phyloP scores from a whole-genome alignment of 2,888 invertebrate genomes.

The Caenorhabditis sinica region DNA sequence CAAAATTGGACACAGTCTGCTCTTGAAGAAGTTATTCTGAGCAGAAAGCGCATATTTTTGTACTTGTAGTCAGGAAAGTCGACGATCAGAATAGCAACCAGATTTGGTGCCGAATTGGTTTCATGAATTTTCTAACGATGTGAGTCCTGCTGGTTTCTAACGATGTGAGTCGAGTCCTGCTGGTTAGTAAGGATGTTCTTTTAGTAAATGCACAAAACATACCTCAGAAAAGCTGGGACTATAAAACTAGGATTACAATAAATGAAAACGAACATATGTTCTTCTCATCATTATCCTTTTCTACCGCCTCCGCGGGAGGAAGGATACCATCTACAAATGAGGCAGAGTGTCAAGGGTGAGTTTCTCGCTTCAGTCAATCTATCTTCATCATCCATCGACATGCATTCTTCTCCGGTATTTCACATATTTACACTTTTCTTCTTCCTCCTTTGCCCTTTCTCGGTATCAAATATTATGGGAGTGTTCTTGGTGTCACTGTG shows the following conservation, averaged over 20 bases:
- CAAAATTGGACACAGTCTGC: background rate
- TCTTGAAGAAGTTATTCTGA: background rate
- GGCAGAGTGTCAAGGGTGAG: slow-evolving; percentile 29
- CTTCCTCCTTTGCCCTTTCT: slow-evolving; percentile 17
- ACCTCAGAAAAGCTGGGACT: too few relatives aligned
- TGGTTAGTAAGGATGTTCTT: too few relatives aligned
- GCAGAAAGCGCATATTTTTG: background rate
- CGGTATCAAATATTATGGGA: slow-evolving; percentile 17
- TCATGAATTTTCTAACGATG: too few relatives aligned
- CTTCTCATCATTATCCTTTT: background rate
- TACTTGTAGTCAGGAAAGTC: too few relatives aligned
- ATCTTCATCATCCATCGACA: slow-evolving; percentile 54
- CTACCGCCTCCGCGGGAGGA: slow-evolving; percentile 9
- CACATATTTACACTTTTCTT: slow-evolving; percentile 33
- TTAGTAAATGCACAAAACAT: too few relatives aligned
- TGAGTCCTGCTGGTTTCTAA: too few relatives aligned
- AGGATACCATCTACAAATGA: slow-evolving; percentile 57
- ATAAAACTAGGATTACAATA: too few relatives aligned
- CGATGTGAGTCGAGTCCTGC: too few relatives aligned
- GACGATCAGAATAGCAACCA: too few relatives aligned
- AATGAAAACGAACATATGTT: slow-evolving; percentile 12
- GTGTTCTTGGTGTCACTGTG: background rate
- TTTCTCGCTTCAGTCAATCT: slow-evolving; percentile 55
- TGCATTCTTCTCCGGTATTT: slow-evolving; percentile 43
- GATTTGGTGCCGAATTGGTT: too few relatives aligned